Conservation (phyloP, 2,797 vertebrate species). For the Steatocranus sp. region DNA sequence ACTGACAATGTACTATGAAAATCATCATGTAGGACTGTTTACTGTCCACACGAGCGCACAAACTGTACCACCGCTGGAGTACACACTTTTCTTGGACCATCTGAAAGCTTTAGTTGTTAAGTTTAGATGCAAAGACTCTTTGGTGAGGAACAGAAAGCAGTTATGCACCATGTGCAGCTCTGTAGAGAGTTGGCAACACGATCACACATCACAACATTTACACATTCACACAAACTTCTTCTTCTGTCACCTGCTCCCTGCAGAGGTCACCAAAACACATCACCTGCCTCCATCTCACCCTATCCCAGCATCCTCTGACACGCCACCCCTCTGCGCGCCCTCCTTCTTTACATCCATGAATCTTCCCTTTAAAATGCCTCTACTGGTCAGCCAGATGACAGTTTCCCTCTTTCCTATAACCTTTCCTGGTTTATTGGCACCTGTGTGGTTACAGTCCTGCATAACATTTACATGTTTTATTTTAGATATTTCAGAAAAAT, state of each 20-base stretch:
- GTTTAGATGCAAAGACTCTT: not conserved
- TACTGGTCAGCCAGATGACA: not conserved
- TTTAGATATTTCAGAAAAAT: not conserved
- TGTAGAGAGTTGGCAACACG: not conserved
- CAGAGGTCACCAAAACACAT: not conserved
- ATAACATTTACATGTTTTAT: not conserved
- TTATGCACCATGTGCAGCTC: rapidly evolving
- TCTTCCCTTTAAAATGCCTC: rapidly evolving
- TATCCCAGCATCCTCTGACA: not conserved
- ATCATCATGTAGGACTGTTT: not conserved
- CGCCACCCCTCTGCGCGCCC: not conserved
- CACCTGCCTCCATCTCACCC: not conserved
- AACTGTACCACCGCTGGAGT: not conserved
- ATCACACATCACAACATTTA: not conserved
- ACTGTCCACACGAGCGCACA: not conserved
- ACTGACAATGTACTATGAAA: rapidly evolving
- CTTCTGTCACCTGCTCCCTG: not conserved
- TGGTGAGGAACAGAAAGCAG: not conserved
- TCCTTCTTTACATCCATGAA: not conserved
- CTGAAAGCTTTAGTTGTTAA: not conserved
- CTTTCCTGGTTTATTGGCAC: not conserved
- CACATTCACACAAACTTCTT: not conserved
- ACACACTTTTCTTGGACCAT: rapidly evolving
- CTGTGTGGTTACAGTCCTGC: not conserved
- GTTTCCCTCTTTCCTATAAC: rapidly evolving